phyloP scores from a whole-genome alignment of 2,113 vertebrate species.

The Heloderma charlesbogerti region DNA sequence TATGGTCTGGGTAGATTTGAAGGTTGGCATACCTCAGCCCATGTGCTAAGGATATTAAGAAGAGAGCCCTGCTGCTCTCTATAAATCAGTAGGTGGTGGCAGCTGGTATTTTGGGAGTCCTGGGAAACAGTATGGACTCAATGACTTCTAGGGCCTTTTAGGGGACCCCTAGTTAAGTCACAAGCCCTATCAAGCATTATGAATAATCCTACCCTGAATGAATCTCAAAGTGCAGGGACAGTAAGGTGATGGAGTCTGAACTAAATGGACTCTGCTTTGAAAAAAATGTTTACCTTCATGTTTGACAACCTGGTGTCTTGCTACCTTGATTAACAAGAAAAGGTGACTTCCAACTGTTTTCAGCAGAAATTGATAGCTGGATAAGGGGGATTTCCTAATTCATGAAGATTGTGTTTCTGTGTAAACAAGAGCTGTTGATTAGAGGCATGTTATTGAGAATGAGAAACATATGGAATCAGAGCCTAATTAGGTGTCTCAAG shows the following conservation, averaged over 20 bases:
- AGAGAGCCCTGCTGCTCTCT: too few species aligned
- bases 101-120: too few species aligned
- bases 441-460: constrained; percentile 48
- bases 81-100: too few species aligned
- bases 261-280: neutral
- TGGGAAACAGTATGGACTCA: too few species aligned
- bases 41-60: too few species aligned
- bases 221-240: neutral
- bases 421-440: constrained; percentile 64
- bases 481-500: constrained; percentile 52
- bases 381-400: constrained; percentile 54
- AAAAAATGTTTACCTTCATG: constrained; percentile 6
- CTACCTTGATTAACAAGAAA: constrained; percentile 22
- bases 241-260: neutral
- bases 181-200: neutral
- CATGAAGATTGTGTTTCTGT: constrained; percentile 53
- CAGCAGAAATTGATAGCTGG: neutral
- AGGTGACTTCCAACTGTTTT: constrained; percentile 7
- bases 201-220: neutral
- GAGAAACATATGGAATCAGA: constrained; percentile 48
- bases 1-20: too few species aligned
- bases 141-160: too few species aligned
- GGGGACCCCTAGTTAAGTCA: too few species aligned
- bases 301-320: constrained; percentile 31
- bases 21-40: too few species aligned